Evolutionary conservation across 2,113 vertebrate genomes (phyloP).

Genomic region (Gila orcuttii): DNA sequence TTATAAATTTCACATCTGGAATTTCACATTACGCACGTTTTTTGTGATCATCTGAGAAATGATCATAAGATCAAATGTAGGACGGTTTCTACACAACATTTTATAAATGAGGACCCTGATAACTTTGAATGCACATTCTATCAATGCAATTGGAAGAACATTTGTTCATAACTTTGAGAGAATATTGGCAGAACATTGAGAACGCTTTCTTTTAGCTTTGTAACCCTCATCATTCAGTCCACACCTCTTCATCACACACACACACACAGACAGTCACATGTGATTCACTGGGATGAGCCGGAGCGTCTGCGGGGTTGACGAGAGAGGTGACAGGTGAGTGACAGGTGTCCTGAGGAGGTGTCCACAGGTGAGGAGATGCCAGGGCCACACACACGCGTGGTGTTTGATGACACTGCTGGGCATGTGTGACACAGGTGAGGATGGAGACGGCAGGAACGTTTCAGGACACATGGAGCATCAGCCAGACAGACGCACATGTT

Average conservation of each 20-base stretch:
- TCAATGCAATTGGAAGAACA: too few species aligned
- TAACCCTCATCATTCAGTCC: too few species aligned
- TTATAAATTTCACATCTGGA: too few species aligned
- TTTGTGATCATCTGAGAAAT: too few species aligned
- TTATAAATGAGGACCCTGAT: too few species aligned
- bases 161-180: too few species aligned
- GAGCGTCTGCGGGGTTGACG: conserved; percentile 63
- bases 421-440: conserved; percentile 74
- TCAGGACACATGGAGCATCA: conserved; percentile 56
- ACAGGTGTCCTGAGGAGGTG: conserved; percentile 68
- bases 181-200: too few species aligned
- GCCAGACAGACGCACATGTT: conserved; percentile 24
- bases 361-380: conserved; percentile 75
- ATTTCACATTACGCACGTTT: too few species aligned
- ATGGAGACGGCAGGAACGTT: background rate
- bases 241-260: background rate
- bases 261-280: background rate
- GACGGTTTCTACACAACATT: too few species aligned
- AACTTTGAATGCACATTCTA: too few species aligned
- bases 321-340: conserved; percentile 76
- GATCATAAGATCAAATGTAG: too few species aligned
- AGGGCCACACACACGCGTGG: conserved; percentile 63
- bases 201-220: too few species aligned
- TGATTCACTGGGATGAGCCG: conserved; percentile 50
- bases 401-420: conserved; percentile 70